A percentile compares a stretch with the other conserved stretches of the same genome.
These are phyloP conservation scores for Amphimedon queenslandica DNA, from an alignment of 37 sponge, comb jelly and placozoan genomes.

Conservation along the genomic window DNA sequence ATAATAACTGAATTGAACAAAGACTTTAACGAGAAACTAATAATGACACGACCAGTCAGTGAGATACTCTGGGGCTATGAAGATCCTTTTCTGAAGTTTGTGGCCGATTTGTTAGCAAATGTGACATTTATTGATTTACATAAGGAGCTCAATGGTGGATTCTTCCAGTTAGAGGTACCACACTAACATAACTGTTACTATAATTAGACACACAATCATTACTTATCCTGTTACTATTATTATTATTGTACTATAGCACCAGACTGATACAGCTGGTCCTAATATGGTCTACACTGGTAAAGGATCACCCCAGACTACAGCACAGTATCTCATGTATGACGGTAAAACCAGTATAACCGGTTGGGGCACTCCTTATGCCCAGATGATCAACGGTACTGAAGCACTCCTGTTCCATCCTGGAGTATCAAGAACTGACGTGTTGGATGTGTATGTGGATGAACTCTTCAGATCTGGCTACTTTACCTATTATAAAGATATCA, in stretches of 20 bases:
- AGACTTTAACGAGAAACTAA: constrained; percentile 9
- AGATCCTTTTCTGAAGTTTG: constrained; percentile 33
- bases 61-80: constrained; percentile 78
- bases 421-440: constrained; percentile 25
- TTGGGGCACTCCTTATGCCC: constrained; percentile 55
- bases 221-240: background rate
- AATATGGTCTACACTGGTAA: constrained; percentile 53
- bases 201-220: background rate
- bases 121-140: background rate
- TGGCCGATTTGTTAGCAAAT: background rate
- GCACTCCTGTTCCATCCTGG: constrained; percentile 72
- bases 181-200: no score
- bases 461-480: constrained; percentile 80
- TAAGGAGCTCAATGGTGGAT: background rate
- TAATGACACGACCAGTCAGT: constrained; percentile 29
- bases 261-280: background rate
- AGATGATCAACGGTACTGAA: constrained; percentile 59
- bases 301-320: constrained; percentile 23
- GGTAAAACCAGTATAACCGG: constrained; percentile 23
- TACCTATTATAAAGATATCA: constrained; percentile 29
- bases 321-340: constrained; percentile 67
- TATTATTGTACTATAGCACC: constrained; percentile 1
- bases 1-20: constrained; percentile 5
- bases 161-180: no score
- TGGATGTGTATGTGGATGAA: constrained; percentile 59